These are phyloP conservation scores for Falco berigora DNA, from an alignment of 2,797 vertebrate genomes.

Conservation along the genomic window DNA sequence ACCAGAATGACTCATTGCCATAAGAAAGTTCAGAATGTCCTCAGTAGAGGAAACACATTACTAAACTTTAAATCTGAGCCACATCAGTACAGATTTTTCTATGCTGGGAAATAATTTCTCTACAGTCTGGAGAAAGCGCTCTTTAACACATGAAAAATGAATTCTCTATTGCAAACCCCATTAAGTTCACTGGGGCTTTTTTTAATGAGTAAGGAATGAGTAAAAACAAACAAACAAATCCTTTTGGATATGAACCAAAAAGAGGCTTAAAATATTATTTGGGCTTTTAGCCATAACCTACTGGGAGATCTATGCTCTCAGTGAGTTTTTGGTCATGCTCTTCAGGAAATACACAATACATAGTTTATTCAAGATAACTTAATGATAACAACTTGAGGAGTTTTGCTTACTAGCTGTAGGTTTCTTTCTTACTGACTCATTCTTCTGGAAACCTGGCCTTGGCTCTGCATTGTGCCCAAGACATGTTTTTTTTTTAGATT, in stretches of 20 bases:
- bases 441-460: neutral
- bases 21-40: neutral
- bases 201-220: neutral
- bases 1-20: slow-evolving; percentile 24
- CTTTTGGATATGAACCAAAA: neutral
- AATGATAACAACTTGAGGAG: neutral
- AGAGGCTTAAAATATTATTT: neutral
- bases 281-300: slow-evolving; percentile 6
- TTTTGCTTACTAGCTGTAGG: neutral
- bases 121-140: neutral
- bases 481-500: neutral
- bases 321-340: neutral
- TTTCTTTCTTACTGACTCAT: neutral
- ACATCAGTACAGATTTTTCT: neutral
- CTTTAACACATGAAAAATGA: slow-evolving; percentile 19
- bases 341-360: neutral
- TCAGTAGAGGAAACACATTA: slow-evolving; percentile 28
- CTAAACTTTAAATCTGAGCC: slow-evolving; percentile 22
- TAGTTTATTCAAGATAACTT: slow-evolving; percentile 14
- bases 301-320: neutral
- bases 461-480: neutral
- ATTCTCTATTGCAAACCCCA: neutral
- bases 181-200: neutral
- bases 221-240: slow-evolving; percentile 29
- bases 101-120: neutral